These are phyloP conservation scores for Gasterosteus nipponicus DNA, from an alignment of 2,113 vertebrate genomes.

Conservation along the genomic window DNA sequence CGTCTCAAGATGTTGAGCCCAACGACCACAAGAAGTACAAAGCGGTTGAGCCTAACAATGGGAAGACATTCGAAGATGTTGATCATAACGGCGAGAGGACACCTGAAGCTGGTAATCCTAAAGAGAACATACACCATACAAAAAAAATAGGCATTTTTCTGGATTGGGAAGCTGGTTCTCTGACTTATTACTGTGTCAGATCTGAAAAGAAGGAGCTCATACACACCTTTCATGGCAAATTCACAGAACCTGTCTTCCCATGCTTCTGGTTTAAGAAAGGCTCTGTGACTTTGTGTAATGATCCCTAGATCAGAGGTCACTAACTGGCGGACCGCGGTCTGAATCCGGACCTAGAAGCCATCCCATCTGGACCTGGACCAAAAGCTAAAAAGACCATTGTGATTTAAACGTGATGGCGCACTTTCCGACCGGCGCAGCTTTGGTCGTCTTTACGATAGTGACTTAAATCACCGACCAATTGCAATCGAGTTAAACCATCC, in stretches of 20 bases:
- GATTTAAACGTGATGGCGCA: too few relatives aligned
- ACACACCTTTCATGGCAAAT: constrained; percentile 44
- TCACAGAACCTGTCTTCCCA: constrained; percentile 38
- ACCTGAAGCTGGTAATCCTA: background rate
- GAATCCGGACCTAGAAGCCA: too few relatives aligned
- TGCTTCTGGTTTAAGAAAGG: constrained; percentile 41
- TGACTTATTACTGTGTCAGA: constrained; percentile 44
- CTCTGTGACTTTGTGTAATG: constrained; percentile 38
- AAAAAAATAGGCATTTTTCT: constrained; percentile 35
- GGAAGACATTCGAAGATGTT: background rate
- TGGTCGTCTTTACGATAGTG: too few relatives aligned
- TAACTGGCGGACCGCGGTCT: too few relatives aligned
- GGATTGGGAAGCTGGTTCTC: constrained; percentile 37
- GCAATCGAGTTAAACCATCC: too few relatives aligned
- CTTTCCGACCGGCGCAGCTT: too few relatives aligned
- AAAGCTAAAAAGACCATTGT: too few relatives aligned
- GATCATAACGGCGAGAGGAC: background rate
- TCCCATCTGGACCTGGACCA: too few relatives aligned
- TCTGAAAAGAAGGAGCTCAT: constrained; percentile 21
- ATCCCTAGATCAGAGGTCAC: background rate
- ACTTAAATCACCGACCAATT: too few relatives aligned
- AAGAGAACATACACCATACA: background rate
- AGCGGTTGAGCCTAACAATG: background rate
- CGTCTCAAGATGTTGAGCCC: background rate
- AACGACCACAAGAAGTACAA: background rate